Evolutionary conservation across 2,888 invertebrate genomes (phyloP).

Genomic region (Epirrhoe alternata): DNA sequence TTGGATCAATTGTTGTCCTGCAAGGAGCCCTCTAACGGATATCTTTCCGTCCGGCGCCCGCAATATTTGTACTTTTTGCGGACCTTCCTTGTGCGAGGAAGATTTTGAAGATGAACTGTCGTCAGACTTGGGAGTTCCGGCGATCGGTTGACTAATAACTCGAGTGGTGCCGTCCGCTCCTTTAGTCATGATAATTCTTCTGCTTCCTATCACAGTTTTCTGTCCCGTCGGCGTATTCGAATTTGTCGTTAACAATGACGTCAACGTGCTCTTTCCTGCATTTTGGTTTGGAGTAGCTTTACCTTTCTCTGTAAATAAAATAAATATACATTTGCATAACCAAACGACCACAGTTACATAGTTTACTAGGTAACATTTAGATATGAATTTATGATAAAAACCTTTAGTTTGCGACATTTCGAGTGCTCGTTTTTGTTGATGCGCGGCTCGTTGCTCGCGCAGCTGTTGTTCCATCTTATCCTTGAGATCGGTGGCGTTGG

Average conservation of each 20-base stretch:
- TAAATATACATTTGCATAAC: slow-evolving; percentile 36
- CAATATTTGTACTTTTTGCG: slow-evolving; percentile 95
- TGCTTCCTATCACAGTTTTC: slow-evolving; percentile 87
- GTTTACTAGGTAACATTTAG: neutral
- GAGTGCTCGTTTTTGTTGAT: slow-evolving; percentile 93
- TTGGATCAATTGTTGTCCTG: slow-evolving; percentile 96
- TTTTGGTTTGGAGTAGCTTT: slow-evolving; percentile 81
- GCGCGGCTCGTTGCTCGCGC: slow-evolving; percentile 93
- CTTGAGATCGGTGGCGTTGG: slow-evolving; percentile 90
- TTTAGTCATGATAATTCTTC: slow-evolving; percentile 91
- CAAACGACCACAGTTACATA: neutral
- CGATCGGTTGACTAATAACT: slow-evolving; percentile 86
- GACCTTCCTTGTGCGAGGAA: slow-evolving; percentile 75
- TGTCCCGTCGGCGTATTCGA: slow-evolving; percentile 82
- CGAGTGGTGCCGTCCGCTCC: slow-evolving; percentile 88
- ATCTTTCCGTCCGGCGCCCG: slow-evolving; percentile 96
- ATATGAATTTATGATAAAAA: neutral
- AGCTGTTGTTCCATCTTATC: slow-evolving; percentile 97
- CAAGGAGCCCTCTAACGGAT: slow-evolving; percentile 95
- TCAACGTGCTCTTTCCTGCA: slow-evolving; percentile 87
- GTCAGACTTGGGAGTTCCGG: slow-evolving; percentile 63
- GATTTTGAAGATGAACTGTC: slow-evolving; percentile 54
- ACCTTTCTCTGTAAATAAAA: slow-evolving; percentile 70
- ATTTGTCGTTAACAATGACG: slow-evolving; percentile 86
- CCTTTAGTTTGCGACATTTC: slow-evolving; percentile 87